Evolutionary conservation across 2,888 invertebrate species (phyloP), one percentile per base, ranked within the genome.

Genomic region (Subacronicta megacephala): DNA sequence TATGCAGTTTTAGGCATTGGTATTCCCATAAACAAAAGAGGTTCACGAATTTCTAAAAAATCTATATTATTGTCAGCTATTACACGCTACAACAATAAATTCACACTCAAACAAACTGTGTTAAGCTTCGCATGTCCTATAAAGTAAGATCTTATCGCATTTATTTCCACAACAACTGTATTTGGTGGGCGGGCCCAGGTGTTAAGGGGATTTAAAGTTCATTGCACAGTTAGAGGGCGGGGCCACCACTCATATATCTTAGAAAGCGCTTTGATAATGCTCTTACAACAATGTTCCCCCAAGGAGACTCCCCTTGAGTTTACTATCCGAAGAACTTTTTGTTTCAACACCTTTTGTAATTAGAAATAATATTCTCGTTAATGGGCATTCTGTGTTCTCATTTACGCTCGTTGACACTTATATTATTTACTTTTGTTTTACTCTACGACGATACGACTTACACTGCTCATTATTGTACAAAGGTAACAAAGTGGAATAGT

Each of bases 191-290:
- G 89, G 86, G 69, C 78, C 68, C 90, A 92, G 92, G 92, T 92
- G 89, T 86, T 78, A 84, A 84, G 87, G 85, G 89, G 86, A 87
- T 90, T 90, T 91, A 91, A 92, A 92, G 92, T 92, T 92, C 90
- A 92, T 88, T 90, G 90, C 88, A 84, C 90, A 90, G 90, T 83
- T 84, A 82, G 87, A 86, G 84, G 92, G 92, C 87, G 92, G 87
- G 78, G 74, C 84, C 69, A 75, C 58, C 63, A 81, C 83, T 83
- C 90, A 84, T 92, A 90, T 92, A 92, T 92, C 88, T 90, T 84
- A 71, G 84, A 80, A 82, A 83, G 80, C 79, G 84, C 82, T 83
- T 83, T 88, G 89, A 90, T 90, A 90, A 90, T 85, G 78, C 78
- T 80, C 75, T 69, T 72, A 81, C 81, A 81, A 84, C 82, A 84